Percentiles rank a stretch among this genome's conserved stretches.
Evolutionary conservation across 2,888 invertebrate genomes (phyloP).

Genomic region (Noctua comes): DNA sequence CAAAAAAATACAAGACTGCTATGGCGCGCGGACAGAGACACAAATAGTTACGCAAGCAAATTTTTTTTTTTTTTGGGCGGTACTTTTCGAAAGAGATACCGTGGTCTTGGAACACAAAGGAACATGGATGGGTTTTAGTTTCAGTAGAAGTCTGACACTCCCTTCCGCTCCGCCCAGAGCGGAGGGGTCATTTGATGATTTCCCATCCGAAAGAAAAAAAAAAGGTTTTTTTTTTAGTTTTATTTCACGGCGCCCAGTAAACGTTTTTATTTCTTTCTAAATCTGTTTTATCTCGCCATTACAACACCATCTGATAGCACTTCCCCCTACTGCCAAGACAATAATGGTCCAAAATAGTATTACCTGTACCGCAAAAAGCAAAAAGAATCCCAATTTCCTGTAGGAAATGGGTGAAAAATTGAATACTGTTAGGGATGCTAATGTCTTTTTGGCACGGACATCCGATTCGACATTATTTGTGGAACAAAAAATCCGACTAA

Average conservation of each 20-base stretch:
- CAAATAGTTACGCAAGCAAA: background rate
- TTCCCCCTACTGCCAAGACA: background rate
- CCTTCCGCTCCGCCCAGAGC: too few relatives aligned
- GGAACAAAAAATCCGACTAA: background rate
- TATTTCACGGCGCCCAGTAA: accelerated
- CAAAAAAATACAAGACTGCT: background rate
- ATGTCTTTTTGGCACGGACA: background rate
- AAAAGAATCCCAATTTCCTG: background rate
- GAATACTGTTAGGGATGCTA: background rate
- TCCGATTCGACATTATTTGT: background rate
- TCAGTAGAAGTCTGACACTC: too few relatives aligned
- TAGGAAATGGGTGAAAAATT: background rate
- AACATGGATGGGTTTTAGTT: too few relatives aligned
- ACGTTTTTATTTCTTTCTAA: background rate
- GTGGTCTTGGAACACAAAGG: too few relatives aligned
- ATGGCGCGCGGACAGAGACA: background rate
- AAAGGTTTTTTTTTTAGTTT: too few relatives aligned
- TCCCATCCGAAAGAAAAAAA: too few relatives aligned
- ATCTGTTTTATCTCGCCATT: background rate
- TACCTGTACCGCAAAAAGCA: background rate
- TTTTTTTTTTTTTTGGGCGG: too few relatives aligned
- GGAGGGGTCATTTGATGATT: too few relatives aligned
- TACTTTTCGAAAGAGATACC: too few relatives aligned
- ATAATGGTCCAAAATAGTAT: background rate
- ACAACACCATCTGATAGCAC: background rate